Percentiles rank a stretch among this genome's conserved stretches.
phyloP scores from a whole-genome alignment of 2,888 invertebrate species.

The Synergus laeviventris region DNA sequence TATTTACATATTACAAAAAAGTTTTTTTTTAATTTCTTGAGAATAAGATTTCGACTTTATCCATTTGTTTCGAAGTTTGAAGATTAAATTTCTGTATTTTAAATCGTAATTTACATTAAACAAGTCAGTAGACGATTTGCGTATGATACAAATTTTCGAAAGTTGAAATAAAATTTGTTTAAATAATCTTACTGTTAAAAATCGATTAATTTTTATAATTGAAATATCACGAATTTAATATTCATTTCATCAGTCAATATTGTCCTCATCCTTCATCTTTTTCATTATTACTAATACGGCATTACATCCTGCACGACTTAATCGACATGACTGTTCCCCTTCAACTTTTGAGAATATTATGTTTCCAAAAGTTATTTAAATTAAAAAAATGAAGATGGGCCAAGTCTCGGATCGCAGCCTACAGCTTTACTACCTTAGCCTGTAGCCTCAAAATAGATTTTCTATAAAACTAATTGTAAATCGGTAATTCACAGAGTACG shows the following conservation, averaged over 20 bases:
- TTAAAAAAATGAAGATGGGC: constrained; percentile 56
- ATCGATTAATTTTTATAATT: not conserved
- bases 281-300: not conserved
- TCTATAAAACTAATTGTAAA: constrained; percentile 51
- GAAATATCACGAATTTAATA: not conserved
- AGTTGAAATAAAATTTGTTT: not conserved
- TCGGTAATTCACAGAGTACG: constrained; percentile 57
- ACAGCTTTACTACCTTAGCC: constrained; percentile 76
- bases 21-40: not conserved
- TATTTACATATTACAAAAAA: not conserved
- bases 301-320: constrained; percentile 3
- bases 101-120: not conserved
- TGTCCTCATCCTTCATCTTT: not conserved
- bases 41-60: not conserved
- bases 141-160: too few relatives aligned
- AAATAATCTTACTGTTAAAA: not conserved
- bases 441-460: constrained; percentile 75
- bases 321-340: not conserved
- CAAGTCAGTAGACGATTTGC: not conserved
- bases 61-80: not conserved
- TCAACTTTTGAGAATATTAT: not conserved
- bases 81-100: not conserved
- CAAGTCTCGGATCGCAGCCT: constrained; percentile 67
- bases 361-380: not conserved
- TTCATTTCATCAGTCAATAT: not conserved